Evolutionary conservation across 2,797 vertebrate species (phyloP).

Genomic region (Erpetoichthys calabaricus): DNA sequence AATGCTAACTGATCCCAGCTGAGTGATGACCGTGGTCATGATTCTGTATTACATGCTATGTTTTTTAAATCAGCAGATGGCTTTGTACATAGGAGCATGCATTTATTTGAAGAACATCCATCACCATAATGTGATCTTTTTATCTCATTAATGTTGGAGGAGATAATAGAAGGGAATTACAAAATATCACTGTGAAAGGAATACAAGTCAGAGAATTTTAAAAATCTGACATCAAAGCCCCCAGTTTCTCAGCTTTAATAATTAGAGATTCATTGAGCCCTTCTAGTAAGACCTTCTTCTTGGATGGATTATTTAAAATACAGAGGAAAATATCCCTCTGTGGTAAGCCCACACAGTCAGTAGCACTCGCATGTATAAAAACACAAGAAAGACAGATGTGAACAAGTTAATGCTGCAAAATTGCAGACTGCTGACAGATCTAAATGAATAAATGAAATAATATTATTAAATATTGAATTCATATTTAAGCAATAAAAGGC

Average conservation of each 20-base stretch:
- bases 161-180: conserved; percentile 98
- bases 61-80: conserved; percentile 90
- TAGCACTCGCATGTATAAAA: conserved; percentile 9
- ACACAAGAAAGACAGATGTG: not conserved
- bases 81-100: conserved; percentile 75
- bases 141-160: conserved; percentile 92
- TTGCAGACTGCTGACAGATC: not conserved
- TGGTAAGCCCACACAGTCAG: conserved; percentile 7
- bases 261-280: conserved; percentile 58
- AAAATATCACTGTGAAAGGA: conserved; percentile 88
- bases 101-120: conserved; percentile 79
- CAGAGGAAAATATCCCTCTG: conserved; percentile 9
- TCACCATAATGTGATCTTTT: conserved; percentile 77
- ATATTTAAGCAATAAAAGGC: too few species aligned
- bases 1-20: conserved; percentile 68
- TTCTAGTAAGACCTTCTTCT: conserved; percentile 24
- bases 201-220: conserved; percentile 78
- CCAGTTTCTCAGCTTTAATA: conserved; percentile 61
- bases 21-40: conserved; percentile 78
- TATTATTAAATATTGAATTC: too few species aligned
- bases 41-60: conserved; percentile 88
- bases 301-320: conserved; percentile 13
- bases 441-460: too few species aligned
- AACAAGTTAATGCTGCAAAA: not conserved
- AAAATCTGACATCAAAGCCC: conserved; percentile 55